phyloP scores from a whole-genome alignment of 2,888 invertebrate genomes.

The Deroplatys truncata region DNA sequence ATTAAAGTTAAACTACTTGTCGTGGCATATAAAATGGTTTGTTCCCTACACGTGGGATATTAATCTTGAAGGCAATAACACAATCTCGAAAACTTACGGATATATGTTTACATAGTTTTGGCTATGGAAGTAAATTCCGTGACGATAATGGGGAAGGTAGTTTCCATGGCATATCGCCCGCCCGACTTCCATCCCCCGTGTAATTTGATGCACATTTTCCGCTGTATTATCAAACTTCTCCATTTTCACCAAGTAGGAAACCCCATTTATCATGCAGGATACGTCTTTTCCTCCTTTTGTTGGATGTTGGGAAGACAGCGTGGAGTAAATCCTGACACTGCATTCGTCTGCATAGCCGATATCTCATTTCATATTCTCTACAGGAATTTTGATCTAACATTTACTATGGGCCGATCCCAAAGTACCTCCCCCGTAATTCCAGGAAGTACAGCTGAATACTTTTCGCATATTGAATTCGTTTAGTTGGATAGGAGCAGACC shows the following conservation, averaged over 20 bases:
- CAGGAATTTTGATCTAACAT: not conserved
- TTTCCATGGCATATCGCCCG: not conserved
- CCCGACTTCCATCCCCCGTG: not conserved
- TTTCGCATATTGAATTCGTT: not conserved
- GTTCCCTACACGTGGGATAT: no score
- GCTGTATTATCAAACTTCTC: not conserved
- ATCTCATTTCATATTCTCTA: not conserved
- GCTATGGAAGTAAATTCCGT: not conserved
- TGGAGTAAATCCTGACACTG: not conserved
- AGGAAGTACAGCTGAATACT: not conserved
- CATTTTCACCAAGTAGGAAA: not conserved
- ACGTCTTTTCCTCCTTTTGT: not conserved
- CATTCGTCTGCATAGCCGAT: not conserved
- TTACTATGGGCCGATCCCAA: not conserved
- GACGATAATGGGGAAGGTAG: not conserved
- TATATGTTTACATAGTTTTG: no score
- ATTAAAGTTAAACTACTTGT: no score
- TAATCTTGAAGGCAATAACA: no score
- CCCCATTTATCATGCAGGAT: not conserved
- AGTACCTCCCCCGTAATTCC: not conserved
- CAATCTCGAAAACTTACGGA: no score
- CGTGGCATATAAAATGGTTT: no score
- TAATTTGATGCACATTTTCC: not conserved
- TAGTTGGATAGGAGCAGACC: no score
- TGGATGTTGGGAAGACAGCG: not conserved